Conservation (phyloP, 1,140 invertebrate species). For the Orchestia grillus region DNA sequence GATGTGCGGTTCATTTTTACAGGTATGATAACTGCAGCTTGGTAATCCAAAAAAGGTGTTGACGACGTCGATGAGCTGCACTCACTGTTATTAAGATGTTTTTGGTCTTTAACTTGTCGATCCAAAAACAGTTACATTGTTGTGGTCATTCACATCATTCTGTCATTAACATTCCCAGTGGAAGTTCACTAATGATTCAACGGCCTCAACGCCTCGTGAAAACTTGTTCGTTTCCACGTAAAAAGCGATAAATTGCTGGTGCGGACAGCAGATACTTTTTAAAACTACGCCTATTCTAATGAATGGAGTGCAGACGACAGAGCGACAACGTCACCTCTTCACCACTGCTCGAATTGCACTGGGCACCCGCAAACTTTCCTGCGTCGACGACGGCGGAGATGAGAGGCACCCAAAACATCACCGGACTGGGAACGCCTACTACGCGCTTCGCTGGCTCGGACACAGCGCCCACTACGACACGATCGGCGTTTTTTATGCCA, state of each 20-base stretch:
- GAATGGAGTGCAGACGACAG: neutral
- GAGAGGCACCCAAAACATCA: neutral
- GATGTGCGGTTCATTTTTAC: neutral
- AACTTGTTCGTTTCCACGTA: neutral
- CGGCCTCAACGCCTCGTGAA: neutral
- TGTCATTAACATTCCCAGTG: neutral
- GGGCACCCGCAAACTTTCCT: neutral
- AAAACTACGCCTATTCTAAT: neutral
- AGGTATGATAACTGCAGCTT: neutral
- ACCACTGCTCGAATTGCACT: constrained; percentile 4
- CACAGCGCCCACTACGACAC: neutral
- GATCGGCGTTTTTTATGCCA: neutral
- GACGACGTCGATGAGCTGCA: neutral
- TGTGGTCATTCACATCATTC: constrained; percentile 34
- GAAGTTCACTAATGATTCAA: neutral
- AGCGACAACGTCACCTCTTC: neutral
- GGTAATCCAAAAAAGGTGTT: neutral
- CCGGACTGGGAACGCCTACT: neutral
- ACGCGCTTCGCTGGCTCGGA: neutral
- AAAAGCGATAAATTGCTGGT: neutral
- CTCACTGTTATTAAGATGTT: neutral
- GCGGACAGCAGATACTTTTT: neutral
- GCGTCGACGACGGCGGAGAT: neutral
- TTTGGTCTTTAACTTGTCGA: neutral
- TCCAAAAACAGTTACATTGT: constrained; percentile 40